These are phyloP conservation scores for Malacosoma neustria DNA, from an alignment of 2,888 invertebrate genomes.

Conservation along the genomic window DNA sequence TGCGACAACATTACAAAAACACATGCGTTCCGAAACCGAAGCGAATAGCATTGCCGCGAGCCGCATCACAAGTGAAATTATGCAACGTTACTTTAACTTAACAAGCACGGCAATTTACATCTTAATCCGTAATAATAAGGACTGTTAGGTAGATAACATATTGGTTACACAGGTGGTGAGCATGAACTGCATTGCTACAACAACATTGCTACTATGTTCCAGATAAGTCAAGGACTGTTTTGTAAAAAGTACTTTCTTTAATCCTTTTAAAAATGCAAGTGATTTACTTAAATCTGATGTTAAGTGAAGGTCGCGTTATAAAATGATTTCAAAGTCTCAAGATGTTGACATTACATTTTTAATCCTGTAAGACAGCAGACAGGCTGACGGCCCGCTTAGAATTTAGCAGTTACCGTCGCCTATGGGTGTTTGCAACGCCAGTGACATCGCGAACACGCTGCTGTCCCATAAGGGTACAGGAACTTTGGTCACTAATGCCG, in stretches of 20 bases:
- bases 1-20: constrained; percentile 45
- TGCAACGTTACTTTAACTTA: constrained; percentile 18
- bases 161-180: constrained; percentile 16
- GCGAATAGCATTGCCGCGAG: constrained; percentile 44
- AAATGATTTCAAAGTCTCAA: too few species aligned
- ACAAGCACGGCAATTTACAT: constrained; percentile 13
- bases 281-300: not conserved
- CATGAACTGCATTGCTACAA: constrained; percentile 10
- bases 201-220: constrained; percentile 47
- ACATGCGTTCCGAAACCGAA: constrained; percentile 36
- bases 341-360: too few species aligned
- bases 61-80: constrained; percentile 44
- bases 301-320: too few species aligned
- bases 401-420: too few species aligned
- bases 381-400: too few species aligned
- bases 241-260: constrained; percentile 53
- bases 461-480: too few species aligned
- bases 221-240: constrained; percentile 62
- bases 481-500: too few species aligned
- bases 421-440: too few species aligned
- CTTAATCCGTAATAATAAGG: constrained; percentile 13
- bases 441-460: too few species aligned
- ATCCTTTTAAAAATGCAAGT: constrained; percentile 6
- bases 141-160: constrained; percentile 12
- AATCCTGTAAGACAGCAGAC: too few species aligned